Base-by-base conservation (phyloP, 1,140 invertebrate species). In the Drosophila saltans region DNA sequence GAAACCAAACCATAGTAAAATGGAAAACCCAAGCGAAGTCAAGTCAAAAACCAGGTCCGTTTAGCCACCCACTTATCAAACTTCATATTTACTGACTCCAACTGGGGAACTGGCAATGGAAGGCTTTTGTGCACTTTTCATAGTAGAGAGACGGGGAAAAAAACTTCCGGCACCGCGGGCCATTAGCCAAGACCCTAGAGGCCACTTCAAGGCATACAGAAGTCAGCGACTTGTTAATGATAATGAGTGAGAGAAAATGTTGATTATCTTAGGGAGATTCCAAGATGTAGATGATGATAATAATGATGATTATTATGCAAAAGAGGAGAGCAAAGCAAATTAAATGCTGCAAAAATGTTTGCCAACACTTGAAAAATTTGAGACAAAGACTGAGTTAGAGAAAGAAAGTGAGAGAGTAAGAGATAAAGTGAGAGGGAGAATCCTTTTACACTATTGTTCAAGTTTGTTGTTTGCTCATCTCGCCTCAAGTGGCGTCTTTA, bases 21-120 rank as follows among this genome's bases (percentile, higher is more conserved):
- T 16, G 16, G 16, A 16, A 16, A 48, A 48, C 7, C 21, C 16
- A 52, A 52, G 45, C 21, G 8, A 52, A 52, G 21, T 26, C 41
- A 16, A n/a, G 11, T 4, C 2, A 43, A 43, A 10, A 36, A 63
- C 26, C 21, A n/a, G 4, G 48, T 52, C 45, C 45, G 45, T 52
- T 52, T 52, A 56, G 40, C 74, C 58, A 62, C 67, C 82, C 79
- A 88, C 83, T 86, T 86, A 88, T 82, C 83, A 88, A 82, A 86
- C 75, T 86, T 86, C 72, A 86, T 86, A 86, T 86, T 86, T 86
- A 88, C 83, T 73, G 80, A 88, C 72, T 88, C 65, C 59, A 24
- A 21, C 57, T 24, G 63, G 63, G 57, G 57, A 39, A 59, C 10
- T 56, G 63, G 45, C 40, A 28, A 43, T 24, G 75, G 24, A 33